Evolutionary conservation across 2,113 vertebrate genomes (phyloP).

Genomic region (Brienomyrus longianalis): DNA sequence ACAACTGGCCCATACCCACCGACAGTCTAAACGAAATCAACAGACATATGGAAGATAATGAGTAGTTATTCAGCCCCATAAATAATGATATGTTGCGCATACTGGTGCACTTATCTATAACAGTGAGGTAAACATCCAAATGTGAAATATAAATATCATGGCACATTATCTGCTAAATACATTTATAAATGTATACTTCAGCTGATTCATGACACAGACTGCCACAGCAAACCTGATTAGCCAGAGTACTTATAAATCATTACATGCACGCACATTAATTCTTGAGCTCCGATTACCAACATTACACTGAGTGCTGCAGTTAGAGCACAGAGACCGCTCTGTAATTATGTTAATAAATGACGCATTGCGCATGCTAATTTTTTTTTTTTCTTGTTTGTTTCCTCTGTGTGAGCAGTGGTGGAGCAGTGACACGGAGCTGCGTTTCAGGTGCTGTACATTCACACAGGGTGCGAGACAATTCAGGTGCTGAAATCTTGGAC

Average conservation of each 20-base stretch:
- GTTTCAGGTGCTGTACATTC: background rate
- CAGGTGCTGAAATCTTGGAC: background rate
- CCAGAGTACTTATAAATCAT: background rate
- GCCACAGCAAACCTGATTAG: background rate
- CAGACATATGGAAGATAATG: background rate
- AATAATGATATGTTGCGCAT: background rate
- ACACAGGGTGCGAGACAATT: background rate
- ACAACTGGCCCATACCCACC: background rate
- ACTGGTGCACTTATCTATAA: background rate
- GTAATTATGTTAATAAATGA: slow-evolving; percentile 1
- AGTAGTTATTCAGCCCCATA: background rate
- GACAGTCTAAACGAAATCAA: background rate
- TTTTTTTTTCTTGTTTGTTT: background rate
- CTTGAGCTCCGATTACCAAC: background rate
- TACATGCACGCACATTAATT: background rate
- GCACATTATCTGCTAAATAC: background rate
- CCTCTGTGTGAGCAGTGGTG: background rate
- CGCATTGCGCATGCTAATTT: background rate
- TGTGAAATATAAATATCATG: background rate
- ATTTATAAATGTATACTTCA: background rate
- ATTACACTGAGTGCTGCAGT: background rate
- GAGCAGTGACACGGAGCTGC: background rate
- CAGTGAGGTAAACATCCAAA: background rate
- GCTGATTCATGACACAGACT: background rate
- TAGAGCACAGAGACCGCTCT: background rate